Evolutionary conservation across 2,888 invertebrate genomes (phyloP), one percentile per base, ranked within the genome.

Genomic region (Ornithoptera alexandrae): DNA sequence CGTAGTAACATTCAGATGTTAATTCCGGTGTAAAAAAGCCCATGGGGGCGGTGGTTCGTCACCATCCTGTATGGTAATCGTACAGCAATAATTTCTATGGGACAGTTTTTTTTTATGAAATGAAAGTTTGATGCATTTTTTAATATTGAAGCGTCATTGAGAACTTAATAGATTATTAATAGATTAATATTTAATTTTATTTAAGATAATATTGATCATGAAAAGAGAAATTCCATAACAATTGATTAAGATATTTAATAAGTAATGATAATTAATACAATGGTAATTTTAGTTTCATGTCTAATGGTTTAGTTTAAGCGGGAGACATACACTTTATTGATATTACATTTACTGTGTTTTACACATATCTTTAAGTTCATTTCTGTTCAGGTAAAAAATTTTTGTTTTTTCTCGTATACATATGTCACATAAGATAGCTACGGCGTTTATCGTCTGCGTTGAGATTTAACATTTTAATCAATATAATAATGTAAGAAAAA

Each of bases 41-140:
- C 65, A 72, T 73, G 74, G 72, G 73, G 73, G 68, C 67, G 69
- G 64, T 72, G 75, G 74, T 77, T 72, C 75, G 72, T 73, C 72
- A 72, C 71, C 73, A 75, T 57, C 56, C 56, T 62, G 62, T 67
- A 56, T 20, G 22, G 61, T 42, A 15, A 6, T 39, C 67, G 24
- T 24, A 61, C 10, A 58, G 24, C 22, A 18, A 8, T 36, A 22
- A 5, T 60, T 60, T 36, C 36, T 15, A 36, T 24, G 12, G 36
- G 60, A 60, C 18, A 30, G 30, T 36, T 36, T 18, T 36, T 1
- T 12, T 22, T 58, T 22, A 15, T n/a, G 6, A 18, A 15, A 53
- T 53, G 15, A 53, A 18, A 15, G 30, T 30, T 4, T 3, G 30
- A 30, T 30, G 30, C 30, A 30, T 30, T 30, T 30, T 30, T 30